Conservation (phyloP, 2,797 vertebrate genomes). For the Pyrocephalus nanus region DNA sequence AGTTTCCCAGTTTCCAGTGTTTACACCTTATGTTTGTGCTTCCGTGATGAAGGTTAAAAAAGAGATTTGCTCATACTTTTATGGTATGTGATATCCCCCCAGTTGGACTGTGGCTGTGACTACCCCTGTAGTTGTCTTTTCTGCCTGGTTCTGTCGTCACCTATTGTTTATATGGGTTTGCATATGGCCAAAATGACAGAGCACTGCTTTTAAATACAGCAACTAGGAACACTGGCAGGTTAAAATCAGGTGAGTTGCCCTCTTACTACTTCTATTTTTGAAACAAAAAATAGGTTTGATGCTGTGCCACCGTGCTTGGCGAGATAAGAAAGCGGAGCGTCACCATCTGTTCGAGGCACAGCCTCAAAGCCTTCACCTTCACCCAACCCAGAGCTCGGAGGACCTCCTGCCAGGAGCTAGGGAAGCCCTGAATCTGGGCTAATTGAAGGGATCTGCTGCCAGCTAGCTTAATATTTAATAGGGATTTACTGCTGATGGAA, state of each 20-base stretch:
- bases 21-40: neutral
- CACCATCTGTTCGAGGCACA: neutral
- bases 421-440: neutral
- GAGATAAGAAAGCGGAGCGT: neutral
- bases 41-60: neutral
- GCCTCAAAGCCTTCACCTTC: rapidly evolving
- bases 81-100: neutral
- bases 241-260: neutral
- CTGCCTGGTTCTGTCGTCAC: rapidly evolving
- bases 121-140: neutral
- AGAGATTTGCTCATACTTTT: neutral
- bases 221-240: neutral
- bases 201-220: neutral
- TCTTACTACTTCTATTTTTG: neutral
- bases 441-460: neutral
- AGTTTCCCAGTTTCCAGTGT: neutral
- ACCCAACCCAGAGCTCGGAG: neutral
- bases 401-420: neutral
- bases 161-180: neutral
- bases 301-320: neutral
- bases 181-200: neutral
- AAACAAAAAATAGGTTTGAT: neutral
- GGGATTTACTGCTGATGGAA: neutral
- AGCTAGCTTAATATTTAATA: neutral
- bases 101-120: neutral